A percentile compares a stretch with the other conserved stretches of the same genome.
phyloP scores from a whole-genome alignment of 2,797 vertebrate genomes.

The Onychomys torridus region DNA sequence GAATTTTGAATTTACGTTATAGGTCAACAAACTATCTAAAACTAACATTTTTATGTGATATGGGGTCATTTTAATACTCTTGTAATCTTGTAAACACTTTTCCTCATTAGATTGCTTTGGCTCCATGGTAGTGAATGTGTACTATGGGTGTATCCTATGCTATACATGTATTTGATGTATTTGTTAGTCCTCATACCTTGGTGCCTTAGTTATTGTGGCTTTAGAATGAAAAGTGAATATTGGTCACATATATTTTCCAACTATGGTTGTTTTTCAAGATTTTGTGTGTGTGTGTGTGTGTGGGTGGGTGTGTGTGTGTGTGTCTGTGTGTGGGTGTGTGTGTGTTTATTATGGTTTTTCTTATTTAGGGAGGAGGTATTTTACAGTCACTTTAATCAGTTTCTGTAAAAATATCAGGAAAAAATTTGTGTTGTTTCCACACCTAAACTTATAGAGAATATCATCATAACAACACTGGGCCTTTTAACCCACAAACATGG shows the following conservation, averaged over 20 bases:
- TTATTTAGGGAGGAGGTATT: slow-evolving; percentile 11
- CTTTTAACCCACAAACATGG: background rate
- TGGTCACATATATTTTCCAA: background rate
- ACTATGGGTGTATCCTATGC: background rate
- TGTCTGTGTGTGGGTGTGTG: too few species aligned
- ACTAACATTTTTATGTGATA: background rate
- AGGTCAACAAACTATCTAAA: background rate
- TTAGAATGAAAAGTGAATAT: slow-evolving; percentile 15
- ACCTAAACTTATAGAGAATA: slow-evolving; percentile 29
- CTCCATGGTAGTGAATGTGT: background rate
- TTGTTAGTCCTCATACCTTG: background rate
- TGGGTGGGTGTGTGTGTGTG: too few species aligned
- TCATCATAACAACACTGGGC: background rate
- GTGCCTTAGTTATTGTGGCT: slow-evolving; percentile 1
- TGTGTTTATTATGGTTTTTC: background rate
- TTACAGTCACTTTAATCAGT: background rate
- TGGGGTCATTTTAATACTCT: background rate
- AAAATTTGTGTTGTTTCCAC: slow-evolving; percentile 25
- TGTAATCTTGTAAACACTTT: background rate
- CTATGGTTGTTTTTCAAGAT: slow-evolving; percentile 19
- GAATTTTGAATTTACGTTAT: slow-evolving; percentile 41
- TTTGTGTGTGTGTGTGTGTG: background rate
- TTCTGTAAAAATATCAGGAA: slow-evolving; percentile 46
- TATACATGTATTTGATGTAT: background rate
- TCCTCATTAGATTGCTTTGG: background rate